Percentiles rank a stretch among this genome's conserved stretches.
These are phyloP conservation scores for Ascaphus truei DNA, from an alignment of 2,113 vertebrate genomes.

Conservation along the genomic window DNA sequence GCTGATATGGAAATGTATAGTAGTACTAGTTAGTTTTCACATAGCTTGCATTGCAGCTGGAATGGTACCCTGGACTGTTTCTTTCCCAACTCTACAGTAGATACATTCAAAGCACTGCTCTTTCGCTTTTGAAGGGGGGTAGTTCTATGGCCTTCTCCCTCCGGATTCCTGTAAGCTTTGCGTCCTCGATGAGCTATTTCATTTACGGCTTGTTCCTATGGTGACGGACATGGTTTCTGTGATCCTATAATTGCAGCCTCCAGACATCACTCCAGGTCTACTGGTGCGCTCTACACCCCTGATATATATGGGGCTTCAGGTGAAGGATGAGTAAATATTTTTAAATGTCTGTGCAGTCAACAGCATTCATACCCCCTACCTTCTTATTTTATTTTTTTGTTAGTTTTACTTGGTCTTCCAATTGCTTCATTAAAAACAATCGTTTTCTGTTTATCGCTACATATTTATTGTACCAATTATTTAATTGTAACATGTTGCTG, in stretches of 20 bases:
- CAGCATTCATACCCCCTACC: not conserved
- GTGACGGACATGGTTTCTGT: constrained; percentile 70
- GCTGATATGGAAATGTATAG: too few species aligned
- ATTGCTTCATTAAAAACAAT: not conserved
- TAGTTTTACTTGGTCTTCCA: not conserved
- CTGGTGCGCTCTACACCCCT: constrained; percentile 91
- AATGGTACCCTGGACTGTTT: too few species aligned
- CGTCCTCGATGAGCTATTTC: not conserved
- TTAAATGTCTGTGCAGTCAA: constrained; percentile 57
- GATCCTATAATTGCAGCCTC: constrained; percentile 91
- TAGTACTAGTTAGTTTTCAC: too few species aligned
- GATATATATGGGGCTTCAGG: constrained; percentile 93
- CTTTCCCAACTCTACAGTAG: too few species aligned
- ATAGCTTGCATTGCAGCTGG: too few species aligned
- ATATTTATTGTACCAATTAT: not conserved
- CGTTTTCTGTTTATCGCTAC: too few species aligned
- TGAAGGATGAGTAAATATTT: constrained; percentile 88
- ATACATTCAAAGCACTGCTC: too few species aligned
- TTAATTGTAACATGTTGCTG: not conserved
- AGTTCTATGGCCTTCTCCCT: too few species aligned
- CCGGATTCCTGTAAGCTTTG: not conserved
- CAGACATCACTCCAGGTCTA: constrained; percentile 97
- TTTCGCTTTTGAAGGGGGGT: too few species aligned
- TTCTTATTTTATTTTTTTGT: not conserved
- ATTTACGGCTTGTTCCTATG: constrained; percentile 47